Base-by-base conservation (phyloP, 2,888 invertebrate species). In the Serripes groenlandicus region DNA sequence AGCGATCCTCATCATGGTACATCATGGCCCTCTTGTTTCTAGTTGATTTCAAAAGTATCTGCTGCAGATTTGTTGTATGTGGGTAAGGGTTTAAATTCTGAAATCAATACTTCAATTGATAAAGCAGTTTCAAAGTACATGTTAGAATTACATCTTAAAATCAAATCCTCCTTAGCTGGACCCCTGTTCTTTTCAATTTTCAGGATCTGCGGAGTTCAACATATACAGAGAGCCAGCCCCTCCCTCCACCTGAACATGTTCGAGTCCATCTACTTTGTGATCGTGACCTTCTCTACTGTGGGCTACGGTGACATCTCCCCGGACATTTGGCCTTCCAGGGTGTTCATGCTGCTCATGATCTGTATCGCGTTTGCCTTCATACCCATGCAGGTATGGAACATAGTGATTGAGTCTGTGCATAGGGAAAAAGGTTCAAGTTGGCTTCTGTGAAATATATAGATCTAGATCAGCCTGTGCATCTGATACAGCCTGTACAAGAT, bases 231-330 rank as follows among this genome's bases (percentile, higher is more conserved):
- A 71, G 99, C 98, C 28, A 99, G 99, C 56, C 23, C 73, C 0
- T 73, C 81, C 3, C 58, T 97, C 68, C 97, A 98, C 93, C 96
- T 99, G 90, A 98, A 98, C 95, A 96, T 99, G 90, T 99, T 99
- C 95, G 98, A 98, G 95, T 97, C 98, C 73, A 97, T 98, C 11
- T 99, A 99, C 95, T 99, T 98, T 95, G 98, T 99, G 74, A 98
- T 99, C 90, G 99, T 99, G 84, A 99, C 99, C 58, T 98, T 99
- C 95, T 91, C 92, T 9, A 93, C 92, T 0, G 92, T 93, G 26
- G 92, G 92, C 5, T 93, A 92, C 58, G 92, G 92, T 15, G 92
- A 92, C 78, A 91, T 92, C 37, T 90, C 90, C 4, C 92, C 93
- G 0, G 92, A 93, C 78, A 91, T 92, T 78, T 86, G 86, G 86